Conservation (phyloP, 2,888 invertebrate species). For the Schrankia costaestrigalis region DNA sequence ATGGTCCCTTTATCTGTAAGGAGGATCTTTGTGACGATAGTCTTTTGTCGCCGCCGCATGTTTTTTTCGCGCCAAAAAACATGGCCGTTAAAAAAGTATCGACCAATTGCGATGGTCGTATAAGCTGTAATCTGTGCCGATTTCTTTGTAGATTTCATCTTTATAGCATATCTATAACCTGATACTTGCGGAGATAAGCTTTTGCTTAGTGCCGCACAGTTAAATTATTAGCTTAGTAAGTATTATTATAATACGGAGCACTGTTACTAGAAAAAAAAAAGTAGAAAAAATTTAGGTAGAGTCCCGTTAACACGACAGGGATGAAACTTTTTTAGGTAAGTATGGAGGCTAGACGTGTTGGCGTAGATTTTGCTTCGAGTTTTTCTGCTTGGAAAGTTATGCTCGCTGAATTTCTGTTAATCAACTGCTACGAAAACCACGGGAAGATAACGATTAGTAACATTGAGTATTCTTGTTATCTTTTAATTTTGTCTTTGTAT, state of each 20-base stretch:
- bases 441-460: no score
- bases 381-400: no score
- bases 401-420: no score
- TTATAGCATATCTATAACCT: constrained; percentile 55
- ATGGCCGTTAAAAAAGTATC: constrained; percentile 55
- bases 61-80: constrained; percentile 60
- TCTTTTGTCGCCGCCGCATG: constrained; percentile 70
- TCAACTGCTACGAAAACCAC: no score
- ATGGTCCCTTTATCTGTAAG: constrained; percentile 62
- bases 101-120: constrained; percentile 51
- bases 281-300: no score
- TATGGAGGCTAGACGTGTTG: no score
- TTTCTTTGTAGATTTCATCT: constrained; percentile 71
- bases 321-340: no score
- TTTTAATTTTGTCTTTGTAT: no score
- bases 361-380: no score
- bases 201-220: constrained; percentile 31
- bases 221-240: constrained; percentile 7
- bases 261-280: no score
- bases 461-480: no score
- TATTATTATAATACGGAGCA: neutral
- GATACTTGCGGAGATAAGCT: constrained; percentile 29
- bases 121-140: constrained; percentile 58
- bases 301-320: no score
- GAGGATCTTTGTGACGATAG: constrained; percentile 53